Evolutionary conservation across 2,888 invertebrate genomes (phyloP), one percentile per base, ranked within the genome.

Genomic region (Cantharis lateralis): DNA sequence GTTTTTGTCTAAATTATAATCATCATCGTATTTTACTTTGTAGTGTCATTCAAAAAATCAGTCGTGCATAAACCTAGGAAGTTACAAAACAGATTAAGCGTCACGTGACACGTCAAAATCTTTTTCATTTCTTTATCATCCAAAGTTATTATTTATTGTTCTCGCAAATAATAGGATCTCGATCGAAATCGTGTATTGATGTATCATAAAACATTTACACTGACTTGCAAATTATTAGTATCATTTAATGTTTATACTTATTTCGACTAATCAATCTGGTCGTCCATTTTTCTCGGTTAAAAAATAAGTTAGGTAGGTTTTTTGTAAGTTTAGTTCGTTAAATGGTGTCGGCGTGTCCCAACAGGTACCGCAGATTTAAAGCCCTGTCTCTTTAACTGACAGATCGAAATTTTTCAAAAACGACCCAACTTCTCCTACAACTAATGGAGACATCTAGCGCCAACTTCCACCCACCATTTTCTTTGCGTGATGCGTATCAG

Each of bases 91-190:
- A 81, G 80, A 81, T 79, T 78, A 78, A 77, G 70, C 78, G 81
- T 82, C 82, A 82, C 82, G 81, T 81, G 83, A 82, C 81, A 82
- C 80, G 83, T 83, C 83, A 83, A 48, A n/a, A 76, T 77, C 82
- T 75, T 79, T 24, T 80, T 84, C 83, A 84, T 85, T 83, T 85
- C 84, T 84, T 82, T 84, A 84, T 85, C 85, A 84, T 83, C 69
- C 76, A 66, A 78, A 79, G 77, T 82, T 84, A 84, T 85, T 86
- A 85, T 86, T 86, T 86, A 86, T 86, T 86, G 85, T 86, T 86
- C 84, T 82, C n/a, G 18, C 24, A 84, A 80, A 76, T 82, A 81
- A 80, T 76, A 71, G 80, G 80, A 82, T 81, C 81, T 82, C 79
- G 80, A 80, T 80, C 82, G n/a, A 74, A 77, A 74, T 79, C 77